These are phyloP conservation scores for Uloborus diversus DNA, from an alignment of 1,140 invertebrate genomes.

Conservation along the genomic window DNA sequence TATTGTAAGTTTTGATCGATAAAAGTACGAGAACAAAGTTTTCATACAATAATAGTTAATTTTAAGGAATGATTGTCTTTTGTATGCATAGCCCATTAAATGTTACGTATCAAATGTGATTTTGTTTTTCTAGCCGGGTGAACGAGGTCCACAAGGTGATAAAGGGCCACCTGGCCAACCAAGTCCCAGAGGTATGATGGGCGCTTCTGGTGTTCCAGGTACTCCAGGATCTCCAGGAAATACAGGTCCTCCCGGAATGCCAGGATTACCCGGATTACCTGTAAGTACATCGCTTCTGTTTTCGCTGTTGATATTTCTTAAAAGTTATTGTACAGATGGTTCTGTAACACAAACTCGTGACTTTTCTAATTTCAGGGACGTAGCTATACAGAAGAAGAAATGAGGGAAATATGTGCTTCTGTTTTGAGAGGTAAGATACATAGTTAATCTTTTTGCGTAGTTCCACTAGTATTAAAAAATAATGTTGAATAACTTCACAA, in stretches of 20 bases:
- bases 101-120: too few species aligned
- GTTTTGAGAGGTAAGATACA: conserved; percentile 69
- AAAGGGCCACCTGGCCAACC: conserved; percentile 61
- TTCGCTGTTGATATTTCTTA: not conserved
- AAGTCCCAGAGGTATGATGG: conserved; percentile 53
- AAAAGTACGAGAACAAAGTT: too few species aligned
- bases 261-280: conserved; percentile 56
- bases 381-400: conserved; percentile 68
- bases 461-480: not conserved
- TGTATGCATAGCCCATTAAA: too few species aligned
- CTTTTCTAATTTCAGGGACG: too few species aligned
- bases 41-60: too few species aligned
- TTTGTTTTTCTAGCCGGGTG: conserved; percentile 41
- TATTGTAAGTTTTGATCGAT: too few species aligned
- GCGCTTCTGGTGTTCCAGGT: conserved; percentile 35
- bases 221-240: conserved; percentile 38
- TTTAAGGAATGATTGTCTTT: too few species aligned
- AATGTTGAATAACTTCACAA: not conserved
- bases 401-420: conserved; percentile 69
- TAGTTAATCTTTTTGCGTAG: not conserved
- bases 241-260: conserved; percentile 53
- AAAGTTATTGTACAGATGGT: not conserved
- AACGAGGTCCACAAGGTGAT: conserved; percentile 43
- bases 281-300: conserved; percentile 19
- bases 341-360: not conserved